Evolutionary conservation across 2,888 invertebrate genomes (phyloP).

Genomic region (Loripinus fragilis): DNA sequence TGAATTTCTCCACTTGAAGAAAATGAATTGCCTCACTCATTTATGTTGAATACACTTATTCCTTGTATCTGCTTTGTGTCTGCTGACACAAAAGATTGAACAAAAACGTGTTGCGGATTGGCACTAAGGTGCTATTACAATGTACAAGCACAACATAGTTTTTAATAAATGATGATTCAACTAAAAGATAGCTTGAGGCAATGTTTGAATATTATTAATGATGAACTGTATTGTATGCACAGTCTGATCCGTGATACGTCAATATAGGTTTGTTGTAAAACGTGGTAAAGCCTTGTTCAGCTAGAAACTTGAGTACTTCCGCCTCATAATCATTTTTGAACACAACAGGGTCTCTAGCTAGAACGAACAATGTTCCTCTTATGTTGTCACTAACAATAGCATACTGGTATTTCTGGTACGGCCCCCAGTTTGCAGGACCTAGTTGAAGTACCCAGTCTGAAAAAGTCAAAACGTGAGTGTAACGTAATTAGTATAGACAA

Average conservation of each 20-base stretch:
- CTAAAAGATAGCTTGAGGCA: no score
- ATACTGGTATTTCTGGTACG: constrained; percentile 63
- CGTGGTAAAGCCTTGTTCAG: constrained; percentile 58
- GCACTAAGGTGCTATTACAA: no score
- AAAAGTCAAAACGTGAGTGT: no score
- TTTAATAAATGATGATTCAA: no score
- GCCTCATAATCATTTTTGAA: constrained; percentile 55
- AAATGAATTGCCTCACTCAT: no score
- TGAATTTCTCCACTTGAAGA: no score
- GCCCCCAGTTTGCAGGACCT: constrained; percentile 64
- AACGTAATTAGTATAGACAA: no score
- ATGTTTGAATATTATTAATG: constrained; percentile 45
- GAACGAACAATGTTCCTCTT: constrained; percentile 65
- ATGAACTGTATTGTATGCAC: constrained; percentile 60
- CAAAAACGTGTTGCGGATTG: no score
- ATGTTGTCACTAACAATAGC: constrained; percentile 67
- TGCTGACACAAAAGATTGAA: no score
- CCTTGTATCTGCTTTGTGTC: no score
- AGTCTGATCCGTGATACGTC: constrained; percentile 67
- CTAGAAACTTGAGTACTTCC: constrained; percentile 57
- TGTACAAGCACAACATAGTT: no score
- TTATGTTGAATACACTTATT: no score
- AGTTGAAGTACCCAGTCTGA: constrained; percentile 70
- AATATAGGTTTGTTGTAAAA: constrained; percentile 60
- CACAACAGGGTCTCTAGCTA: constrained; percentile 62